Conservation (phyloP, 2,797 vertebrate species). For the Sciurus vulgaris region DNA sequence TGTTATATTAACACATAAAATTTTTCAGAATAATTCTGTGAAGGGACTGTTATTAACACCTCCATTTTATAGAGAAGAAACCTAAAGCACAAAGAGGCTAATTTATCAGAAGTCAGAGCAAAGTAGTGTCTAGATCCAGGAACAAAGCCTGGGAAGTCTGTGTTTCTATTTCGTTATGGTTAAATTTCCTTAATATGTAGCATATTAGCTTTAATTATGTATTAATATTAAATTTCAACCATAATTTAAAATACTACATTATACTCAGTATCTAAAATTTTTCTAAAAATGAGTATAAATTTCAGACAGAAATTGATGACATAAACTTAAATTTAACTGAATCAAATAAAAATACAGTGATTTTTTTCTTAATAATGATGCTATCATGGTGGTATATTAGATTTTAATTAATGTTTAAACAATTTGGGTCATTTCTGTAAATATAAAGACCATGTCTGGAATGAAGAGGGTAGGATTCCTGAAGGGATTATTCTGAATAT, state of each 20-base stretch:
- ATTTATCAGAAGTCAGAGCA: neutral
- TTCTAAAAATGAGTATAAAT: neutral
- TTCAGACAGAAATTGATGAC: neutral
- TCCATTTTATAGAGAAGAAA: neutral
- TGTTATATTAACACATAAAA: slow-evolving; percentile 1
- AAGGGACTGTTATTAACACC: neutral
- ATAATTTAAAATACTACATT: neutral
- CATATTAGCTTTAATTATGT: neutral
- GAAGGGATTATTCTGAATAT: slow-evolving; percentile 48
- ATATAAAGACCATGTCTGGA: neutral
- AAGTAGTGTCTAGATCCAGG: neutral
- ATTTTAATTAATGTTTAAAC: slow-evolving; percentile 25
- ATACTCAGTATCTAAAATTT: neutral
- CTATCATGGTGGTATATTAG: neutral
- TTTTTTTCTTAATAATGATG: neutral
- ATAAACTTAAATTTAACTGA: slow-evolving; percentile 2
- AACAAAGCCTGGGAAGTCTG: neutral
- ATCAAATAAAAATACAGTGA: neutral
- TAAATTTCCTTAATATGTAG: neutral
- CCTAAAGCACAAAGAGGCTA: neutral
- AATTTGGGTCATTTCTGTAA: slow-evolving; percentile 1
- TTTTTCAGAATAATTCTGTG: neutral
- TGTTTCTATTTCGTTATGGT: neutral
- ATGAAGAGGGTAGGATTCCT: neutral
- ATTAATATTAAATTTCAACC: neutral